A percentile compares a stretch with the other conserved stretches of the same genome.
These are phyloP conservation scores for Callionymus lyra DNA, from an alignment of 2,113 vertebrate species.

Conservation along the genomic window DNA sequence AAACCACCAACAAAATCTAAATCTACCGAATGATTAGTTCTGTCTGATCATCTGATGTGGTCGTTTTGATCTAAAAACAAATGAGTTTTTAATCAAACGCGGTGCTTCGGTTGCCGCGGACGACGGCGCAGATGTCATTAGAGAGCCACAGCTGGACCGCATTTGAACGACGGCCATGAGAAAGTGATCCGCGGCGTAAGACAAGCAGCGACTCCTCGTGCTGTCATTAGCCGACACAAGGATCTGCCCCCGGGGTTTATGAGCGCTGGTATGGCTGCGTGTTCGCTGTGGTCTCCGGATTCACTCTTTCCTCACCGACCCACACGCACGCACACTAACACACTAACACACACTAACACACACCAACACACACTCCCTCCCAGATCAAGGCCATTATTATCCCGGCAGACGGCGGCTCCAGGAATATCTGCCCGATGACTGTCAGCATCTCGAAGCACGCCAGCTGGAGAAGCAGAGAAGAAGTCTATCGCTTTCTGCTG, in stretches of 20 bases:
- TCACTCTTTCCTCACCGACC: conserved; percentile 24
- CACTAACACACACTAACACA: neutral
- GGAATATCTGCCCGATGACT: conserved; percentile 57
- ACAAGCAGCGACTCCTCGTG: conserved; percentile 6
- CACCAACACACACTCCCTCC: conserved; percentile 32
- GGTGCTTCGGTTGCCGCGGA: no score
- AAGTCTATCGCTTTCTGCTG: conserved; percentile 19
- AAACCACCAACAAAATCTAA: no score
- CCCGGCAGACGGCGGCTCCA: conserved; percentile 38
- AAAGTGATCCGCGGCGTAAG: neutral
- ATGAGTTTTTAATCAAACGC: no score
- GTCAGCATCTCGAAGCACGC: conserved; percentile 45
- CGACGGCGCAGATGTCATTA: no score
- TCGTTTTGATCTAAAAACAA: no score
- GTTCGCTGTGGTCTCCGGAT: conserved; percentile 37
- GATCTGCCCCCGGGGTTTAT: conserved; percentile 19
- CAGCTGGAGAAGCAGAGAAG: conserved; percentile 39
- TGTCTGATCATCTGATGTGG: no score
- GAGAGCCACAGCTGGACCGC: no score
- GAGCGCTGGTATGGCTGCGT: conserved; percentile 30
- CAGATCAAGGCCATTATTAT: conserved; percentile 57
- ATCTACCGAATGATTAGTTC: no score
- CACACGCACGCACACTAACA: conserved; percentile 4
- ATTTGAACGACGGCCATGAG: no score
- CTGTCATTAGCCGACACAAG: conserved; percentile 17